Evolutionary conservation across 2,888 invertebrate genomes (phyloP).

Genomic region (Halictus quadricinctus): DNA sequence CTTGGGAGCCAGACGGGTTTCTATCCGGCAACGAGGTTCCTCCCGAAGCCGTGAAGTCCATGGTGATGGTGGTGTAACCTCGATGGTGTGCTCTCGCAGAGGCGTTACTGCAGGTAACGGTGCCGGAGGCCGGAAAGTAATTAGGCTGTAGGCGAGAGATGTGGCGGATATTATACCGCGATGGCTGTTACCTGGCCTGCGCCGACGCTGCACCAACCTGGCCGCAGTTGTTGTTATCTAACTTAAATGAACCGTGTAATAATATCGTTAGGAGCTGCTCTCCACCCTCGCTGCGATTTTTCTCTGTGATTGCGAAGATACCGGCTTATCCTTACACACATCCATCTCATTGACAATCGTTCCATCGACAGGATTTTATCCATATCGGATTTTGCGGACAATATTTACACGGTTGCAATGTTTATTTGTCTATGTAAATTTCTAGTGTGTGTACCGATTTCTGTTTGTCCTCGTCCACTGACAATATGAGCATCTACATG

Average conservation of each 20-base stretch:
- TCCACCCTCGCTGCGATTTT: conserved; percentile 48
- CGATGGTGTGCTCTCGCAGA: conserved; percentile 31
- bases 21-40: conserved; percentile 37
- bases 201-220: conserved; percentile 29
- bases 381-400: background rate
- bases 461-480: background rate
- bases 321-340: conserved; percentile 37
- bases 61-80: conserved; percentile 50
- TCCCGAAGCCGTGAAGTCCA: conserved; percentile 38
- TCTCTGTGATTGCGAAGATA: conserved; percentile 53
- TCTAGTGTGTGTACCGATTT: background rate
- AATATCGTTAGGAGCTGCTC: conserved; percentile 76
- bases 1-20: conserved; percentile 15
- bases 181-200: conserved; percentile 65
- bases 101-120: conserved; percentile 57
- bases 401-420: background rate
- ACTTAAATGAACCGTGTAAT: conserved; percentile 81
- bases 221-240: conserved; percentile 79
- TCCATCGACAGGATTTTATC: background rate
- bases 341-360: background rate
- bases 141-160: conserved; percentile 80
- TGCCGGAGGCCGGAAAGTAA: conserved; percentile 78
- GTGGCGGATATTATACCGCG: conserved; percentile 78
- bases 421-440: background rate
- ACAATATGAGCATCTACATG: background rate